Percentiles rank a stretch among this genome's conserved stretches.
phyloP scores from a whole-genome alignment of 2,888 invertebrate genomes.

The Parapristionchus giblindavisi region DNA sequence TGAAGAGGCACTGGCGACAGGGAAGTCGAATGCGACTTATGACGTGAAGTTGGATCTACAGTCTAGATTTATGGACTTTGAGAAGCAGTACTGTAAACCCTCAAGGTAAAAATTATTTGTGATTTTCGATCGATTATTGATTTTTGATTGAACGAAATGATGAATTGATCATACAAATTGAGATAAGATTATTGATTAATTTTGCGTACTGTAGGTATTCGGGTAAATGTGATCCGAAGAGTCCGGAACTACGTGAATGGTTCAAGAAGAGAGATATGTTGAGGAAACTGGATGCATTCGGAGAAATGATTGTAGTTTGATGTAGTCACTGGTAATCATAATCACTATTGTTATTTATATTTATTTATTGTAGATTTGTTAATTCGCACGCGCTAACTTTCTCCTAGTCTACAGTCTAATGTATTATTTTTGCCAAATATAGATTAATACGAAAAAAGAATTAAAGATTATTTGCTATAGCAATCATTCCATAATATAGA shows the following conservation, averaged over 20 bases:
- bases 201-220: slow-evolving; percentile 49
- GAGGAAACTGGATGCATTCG: slow-evolving; percentile 61
- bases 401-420: no score
- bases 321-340: no score
- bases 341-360: no score
- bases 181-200: not conserved
- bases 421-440: no score
- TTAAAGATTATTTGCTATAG: no score
- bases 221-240: slow-evolving; percentile 64
- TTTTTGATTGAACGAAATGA: not conserved
- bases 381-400: not conserved
- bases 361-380: not conserved
- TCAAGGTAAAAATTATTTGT: slow-evolving; percentile 50
- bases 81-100: slow-evolving; percentile 59
- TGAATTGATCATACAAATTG: not conserved
- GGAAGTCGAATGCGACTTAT: slow-evolving; percentile 43
- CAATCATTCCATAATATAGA: no score
- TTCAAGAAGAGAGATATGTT: slow-evolving; percentile 56
- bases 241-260: slow-evolving; percentile 60
- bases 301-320: slow-evolving; percentile 62
- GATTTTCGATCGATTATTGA: not conserved
- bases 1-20: slow-evolving; percentile 33
- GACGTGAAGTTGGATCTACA: slow-evolving; percentile 62
- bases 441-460: no score
- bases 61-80: slow-evolving; percentile 63